Evolutionary conservation across 2,113 vertebrate genomes (phyloP).

Genomic region (Poeciliopsis occidentalis): DNA sequence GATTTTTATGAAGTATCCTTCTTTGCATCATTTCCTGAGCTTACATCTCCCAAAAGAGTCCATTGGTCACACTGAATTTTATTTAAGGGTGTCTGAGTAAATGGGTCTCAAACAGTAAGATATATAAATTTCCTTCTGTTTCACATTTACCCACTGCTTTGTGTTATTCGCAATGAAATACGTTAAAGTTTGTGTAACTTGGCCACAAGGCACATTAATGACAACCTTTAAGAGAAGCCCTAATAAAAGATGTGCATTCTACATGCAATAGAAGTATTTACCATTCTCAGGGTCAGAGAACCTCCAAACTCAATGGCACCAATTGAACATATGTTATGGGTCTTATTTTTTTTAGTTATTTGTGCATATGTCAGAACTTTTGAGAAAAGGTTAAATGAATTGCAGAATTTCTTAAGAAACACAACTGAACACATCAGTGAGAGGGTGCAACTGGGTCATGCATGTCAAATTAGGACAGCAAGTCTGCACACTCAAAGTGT

Average conservation of each 20-base stretch:
- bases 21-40: no score
- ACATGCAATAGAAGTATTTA: background rate
- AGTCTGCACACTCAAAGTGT: background rate
- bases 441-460: background rate
- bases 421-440: background rate
- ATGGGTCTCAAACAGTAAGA: background rate
- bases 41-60: no score
- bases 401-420: background rate
- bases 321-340: background rate
- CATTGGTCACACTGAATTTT: background rate
- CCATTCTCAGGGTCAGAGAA: background rate
- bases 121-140: no score
- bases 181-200: background rate
- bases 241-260: background rate
- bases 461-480: background rate
- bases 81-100: background rate
- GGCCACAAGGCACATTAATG: background rate
- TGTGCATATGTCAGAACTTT: no score
- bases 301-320: background rate
- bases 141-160: no score
- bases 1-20: no score
- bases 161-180: background rate
- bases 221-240: background rate
- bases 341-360: no score
- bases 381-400: background rate